Conservation (phyloP, 2,113 vertebrate genomes). For the Nerophis ophidion region DNA sequence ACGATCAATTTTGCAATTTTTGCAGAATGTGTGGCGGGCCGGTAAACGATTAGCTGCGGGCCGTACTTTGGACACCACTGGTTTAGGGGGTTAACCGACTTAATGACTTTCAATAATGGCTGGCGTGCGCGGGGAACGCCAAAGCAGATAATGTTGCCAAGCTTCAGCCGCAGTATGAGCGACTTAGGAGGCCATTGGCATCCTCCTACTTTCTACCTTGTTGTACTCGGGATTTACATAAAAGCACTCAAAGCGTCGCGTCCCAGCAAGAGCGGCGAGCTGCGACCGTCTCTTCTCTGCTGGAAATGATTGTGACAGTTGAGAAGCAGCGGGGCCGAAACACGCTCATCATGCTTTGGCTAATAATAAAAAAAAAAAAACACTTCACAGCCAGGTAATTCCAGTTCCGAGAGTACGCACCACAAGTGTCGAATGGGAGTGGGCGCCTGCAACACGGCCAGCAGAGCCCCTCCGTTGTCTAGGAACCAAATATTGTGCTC, state of each 20-base stretch:
- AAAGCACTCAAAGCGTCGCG: constrained; percentile 66
- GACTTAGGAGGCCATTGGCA: constrained; percentile 52
- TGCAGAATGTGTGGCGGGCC: too few relatives aligned
- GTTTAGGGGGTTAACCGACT: too few relatives aligned
- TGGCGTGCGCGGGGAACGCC: constrained; percentile 51
- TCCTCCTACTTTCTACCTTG: constrained; percentile 53
- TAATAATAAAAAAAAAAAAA: constrained; percentile 24
- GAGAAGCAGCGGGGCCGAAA: constrained; percentile 35
- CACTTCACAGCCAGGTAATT: constrained; percentile 37
- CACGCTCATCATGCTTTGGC: constrained; percentile 42
- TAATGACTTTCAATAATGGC: constrained; percentile 62
- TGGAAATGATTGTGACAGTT: constrained; percentile 55
- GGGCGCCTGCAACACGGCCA: constrained; percentile 84
- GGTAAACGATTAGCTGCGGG: too few relatives aligned
- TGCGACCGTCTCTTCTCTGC: constrained; percentile 39
- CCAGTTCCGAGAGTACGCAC: constrained; percentile 65
- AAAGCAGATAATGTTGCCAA: constrained; percentile 59
- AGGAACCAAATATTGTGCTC: constrained; percentile 93
- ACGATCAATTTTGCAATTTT: too few relatives aligned
- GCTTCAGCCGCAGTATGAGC: constrained; percentile 49
- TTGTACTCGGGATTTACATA: constrained; percentile 61
- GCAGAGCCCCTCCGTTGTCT: constrained; percentile 89
- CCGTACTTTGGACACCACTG: too few relatives aligned
- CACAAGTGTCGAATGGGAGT: constrained; percentile 84
- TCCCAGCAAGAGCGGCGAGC: constrained; percentile 56